Conservation (phyloP, 2,113 vertebrate genomes). For the Merops nubicus region DNA sequence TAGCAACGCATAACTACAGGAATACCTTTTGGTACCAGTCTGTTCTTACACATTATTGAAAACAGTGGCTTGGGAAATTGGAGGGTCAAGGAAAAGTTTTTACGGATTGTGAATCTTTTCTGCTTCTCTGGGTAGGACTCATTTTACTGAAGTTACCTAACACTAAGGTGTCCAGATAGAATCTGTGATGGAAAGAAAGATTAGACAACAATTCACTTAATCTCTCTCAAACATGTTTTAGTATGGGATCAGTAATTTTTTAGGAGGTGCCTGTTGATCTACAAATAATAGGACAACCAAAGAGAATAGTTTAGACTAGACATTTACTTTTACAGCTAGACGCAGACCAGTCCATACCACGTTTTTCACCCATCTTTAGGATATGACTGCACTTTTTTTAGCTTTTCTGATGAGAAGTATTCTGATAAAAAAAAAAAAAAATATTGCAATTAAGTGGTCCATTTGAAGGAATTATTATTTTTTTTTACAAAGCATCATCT, state of each 20-base stretch:
- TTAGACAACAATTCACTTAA: not conserved
- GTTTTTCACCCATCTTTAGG: not conserved
- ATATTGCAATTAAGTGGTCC: not conserved
- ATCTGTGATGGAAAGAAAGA: not conserved
- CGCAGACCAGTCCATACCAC: not conserved
- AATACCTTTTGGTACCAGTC: not conserved
- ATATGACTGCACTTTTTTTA: not conserved
- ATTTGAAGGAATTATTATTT: not conserved
- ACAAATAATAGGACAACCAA: not conserved
- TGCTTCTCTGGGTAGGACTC: not conserved
- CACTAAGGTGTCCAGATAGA: not conserved
- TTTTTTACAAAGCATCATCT: too few species aligned
- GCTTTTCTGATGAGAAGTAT: not conserved
- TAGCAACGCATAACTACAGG: not conserved
- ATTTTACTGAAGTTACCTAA: not conserved
- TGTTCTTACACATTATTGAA: not conserved
- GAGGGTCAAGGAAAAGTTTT: not conserved
- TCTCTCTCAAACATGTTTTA: not conserved
- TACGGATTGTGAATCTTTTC: not conserved
- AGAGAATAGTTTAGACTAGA: not conserved
- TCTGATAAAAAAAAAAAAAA: not conserved
- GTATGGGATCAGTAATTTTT: not conserved
- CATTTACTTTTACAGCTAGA: not conserved
- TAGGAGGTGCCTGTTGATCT: not conserved
- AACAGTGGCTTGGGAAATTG: not conserved